phyloP scores from a whole-genome alignment of 2,113 vertebrate genomes.

The Centropus unirufus region DNA sequence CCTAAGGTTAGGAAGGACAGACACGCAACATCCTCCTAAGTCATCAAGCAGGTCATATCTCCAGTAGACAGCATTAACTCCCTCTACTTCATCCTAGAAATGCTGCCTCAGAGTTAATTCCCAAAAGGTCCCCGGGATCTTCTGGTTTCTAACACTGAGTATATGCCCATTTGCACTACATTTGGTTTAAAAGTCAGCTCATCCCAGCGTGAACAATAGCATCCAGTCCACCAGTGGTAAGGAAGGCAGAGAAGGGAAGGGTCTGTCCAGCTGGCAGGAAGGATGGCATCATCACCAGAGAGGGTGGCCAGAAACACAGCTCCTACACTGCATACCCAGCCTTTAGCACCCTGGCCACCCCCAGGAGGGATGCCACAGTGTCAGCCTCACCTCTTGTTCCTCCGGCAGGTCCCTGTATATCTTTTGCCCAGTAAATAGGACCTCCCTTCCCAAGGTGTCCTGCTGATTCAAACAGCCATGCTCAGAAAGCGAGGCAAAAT shows the following conservation, averaged over 20 bases:
- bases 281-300: fast-evolving
- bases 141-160: background rate
- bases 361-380: fast-evolving
- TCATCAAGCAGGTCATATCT: background rate
- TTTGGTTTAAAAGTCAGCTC: background rate
- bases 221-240: background rate
- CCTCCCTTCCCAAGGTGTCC: background rate
- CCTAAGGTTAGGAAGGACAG: background rate
- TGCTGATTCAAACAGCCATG: fast-evolving
- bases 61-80: background rate
- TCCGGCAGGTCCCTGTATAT: fast-evolving
- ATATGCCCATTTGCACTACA: background rate
- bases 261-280: background rate
- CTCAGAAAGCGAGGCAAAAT: background rate
- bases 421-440: background rate
- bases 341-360: background rate
- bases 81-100: background rate
- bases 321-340: background rate
- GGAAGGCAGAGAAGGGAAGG: background rate
- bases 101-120: background rate
- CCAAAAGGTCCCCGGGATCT: background rate
- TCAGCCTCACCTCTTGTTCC: background rate
- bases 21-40: background rate
- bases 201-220: fast-evolving
- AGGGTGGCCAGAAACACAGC: background rate